These are phyloP conservation scores for Anthonomus grandis DNA, from an alignment of 1,140 invertebrate genomes.

Conservation along the genomic window DNA sequence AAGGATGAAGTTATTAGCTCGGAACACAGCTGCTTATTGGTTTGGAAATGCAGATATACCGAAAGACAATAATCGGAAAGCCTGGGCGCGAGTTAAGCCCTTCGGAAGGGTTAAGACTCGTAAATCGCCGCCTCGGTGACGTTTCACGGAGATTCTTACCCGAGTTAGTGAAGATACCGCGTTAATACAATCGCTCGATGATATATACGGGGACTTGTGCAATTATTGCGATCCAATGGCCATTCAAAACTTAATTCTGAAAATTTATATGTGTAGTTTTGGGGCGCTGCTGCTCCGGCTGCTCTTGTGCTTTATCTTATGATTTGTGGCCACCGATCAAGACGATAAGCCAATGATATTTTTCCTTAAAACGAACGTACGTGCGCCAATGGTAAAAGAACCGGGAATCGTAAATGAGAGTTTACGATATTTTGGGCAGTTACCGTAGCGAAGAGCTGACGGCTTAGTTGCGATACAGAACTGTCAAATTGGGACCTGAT, in stretches of 20 bases:
- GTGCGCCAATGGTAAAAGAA: slow-evolving; percentile 3
- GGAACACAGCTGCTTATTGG: slow-evolving; percentile 43
- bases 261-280: slow-evolving; percentile 31
- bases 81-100: slow-evolving; percentile 28
- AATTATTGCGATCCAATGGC: slow-evolving; percentile 42
- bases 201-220: slow-evolving; percentile 42
- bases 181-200: slow-evolving; percentile 40
- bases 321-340: too few relatives aligned
- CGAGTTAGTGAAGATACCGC: slow-evolving; percentile 44
- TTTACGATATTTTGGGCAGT: slow-evolving; percentile 39
- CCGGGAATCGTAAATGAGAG: slow-evolving; percentile 40
- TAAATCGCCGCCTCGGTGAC: slow-evolving; percentile 38
- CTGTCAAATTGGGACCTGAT: slow-evolving; percentile 37
- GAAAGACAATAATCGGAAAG: slow-evolving; percentile 41
- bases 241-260: slow-evolving; percentile 30
- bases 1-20: slow-evolving; percentile 32
- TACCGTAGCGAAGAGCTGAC: slow-evolving; percentile 29
- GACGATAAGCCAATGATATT: too few relatives aligned
- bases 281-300: not conserved
- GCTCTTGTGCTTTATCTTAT: too few relatives aligned
- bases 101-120: slow-evolving; percentile 41
- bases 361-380: too few relatives aligned
- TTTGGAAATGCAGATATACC: slow-evolving; percentile 44
- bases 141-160: slow-evolving; percentile 40
- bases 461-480: slow-evolving; percentile 35